Evolutionary conservation across 2,797 vertebrate species (phyloP).

Genomic region (Delichon dasypus): DNA sequence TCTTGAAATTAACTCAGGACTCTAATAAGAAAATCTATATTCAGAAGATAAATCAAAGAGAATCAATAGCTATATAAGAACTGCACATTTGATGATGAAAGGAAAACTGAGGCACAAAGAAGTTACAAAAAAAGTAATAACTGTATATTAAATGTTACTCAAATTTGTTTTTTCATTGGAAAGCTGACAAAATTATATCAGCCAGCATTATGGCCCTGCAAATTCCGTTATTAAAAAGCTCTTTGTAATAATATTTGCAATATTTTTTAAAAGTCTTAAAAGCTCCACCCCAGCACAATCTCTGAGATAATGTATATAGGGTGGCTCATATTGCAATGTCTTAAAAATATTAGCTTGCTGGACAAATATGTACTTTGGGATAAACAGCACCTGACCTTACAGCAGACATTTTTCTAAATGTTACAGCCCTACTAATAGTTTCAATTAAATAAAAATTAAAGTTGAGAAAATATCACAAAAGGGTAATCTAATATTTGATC

Average conservation of each 20-base stretch:
- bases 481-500: conserved; percentile 80
- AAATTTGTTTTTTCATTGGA: background rate
- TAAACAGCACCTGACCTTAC: conserved; percentile 62
- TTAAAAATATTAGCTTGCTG: conserved; percentile 61
- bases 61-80: background rate
- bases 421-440: conserved; percentile 73
- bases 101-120: background rate
- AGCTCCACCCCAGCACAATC: background rate
- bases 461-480: conserved; percentile 80
- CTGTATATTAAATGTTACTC: background rate
- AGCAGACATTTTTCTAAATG: conserved; percentile 72
- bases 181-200: background rate
- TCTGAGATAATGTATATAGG: conserved; percentile 23
- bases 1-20: background rate
- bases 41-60: background rate
- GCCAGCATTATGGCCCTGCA: background rate
- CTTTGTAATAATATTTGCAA: background rate
- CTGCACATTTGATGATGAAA: background rate
- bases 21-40: background rate
- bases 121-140: background rate
- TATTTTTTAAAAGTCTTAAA: background rate
- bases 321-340: conserved; percentile 22
- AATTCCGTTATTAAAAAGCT: background rate
- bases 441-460: conserved; percentile 84
- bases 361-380: conserved; percentile 74